phyloP scores from a whole-genome alignment of 2,888 invertebrate genomes.

The Scaptomyza polygonia region DNA sequence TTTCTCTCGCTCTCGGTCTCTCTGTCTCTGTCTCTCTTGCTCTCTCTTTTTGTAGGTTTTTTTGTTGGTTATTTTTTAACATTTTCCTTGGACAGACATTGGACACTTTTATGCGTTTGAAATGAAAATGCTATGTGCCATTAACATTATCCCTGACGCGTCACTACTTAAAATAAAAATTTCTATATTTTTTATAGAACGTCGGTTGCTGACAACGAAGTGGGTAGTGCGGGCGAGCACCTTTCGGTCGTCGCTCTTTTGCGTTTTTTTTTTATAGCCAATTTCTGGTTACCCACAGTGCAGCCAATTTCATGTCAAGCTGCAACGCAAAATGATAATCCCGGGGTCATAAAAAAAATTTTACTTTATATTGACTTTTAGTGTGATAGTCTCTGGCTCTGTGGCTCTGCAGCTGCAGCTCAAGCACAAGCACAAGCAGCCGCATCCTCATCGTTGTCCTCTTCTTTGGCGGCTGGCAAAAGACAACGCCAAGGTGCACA shows the following conservation, averaged over 20 bases:
- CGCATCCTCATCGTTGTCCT: background rate
- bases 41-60: background rate
- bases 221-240: conserved; percentile 40
- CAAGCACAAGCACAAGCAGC: background rate
- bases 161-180: conserved; percentile 80
- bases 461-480: conserved; percentile 35
- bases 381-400: conserved; percentile 70
- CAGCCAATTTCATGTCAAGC: conserved; percentile 79
- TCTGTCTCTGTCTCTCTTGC: background rate
- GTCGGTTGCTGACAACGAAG: background rate
- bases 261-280: conserved; percentile 77
- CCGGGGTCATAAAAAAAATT: conserved; percentile 78
- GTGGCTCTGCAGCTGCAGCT: conserved; percentile 12
- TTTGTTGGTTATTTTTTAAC: conserved; percentile 32
- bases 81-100: conserved; percentile 56
- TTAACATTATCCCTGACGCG: conserved; percentile 80
- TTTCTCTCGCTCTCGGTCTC: background rate
- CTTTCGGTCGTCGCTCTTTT: conserved; percentile 68
- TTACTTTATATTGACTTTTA: conserved; percentile 80
- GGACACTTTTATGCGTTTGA: conserved; percentile 77
- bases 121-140: conserved; percentile 80
- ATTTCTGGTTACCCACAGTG: conserved; percentile 78
- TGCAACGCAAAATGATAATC: conserved; percentile 78
- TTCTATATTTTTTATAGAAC: conserved; percentile 73
- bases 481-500: conserved; percentile 74